Percentiles rank a stretch among this genome's conserved stretches.
phyloP scores from a whole-genome alignment of 2,797 vertebrate species.

The Pampus argenteus region DNA sequence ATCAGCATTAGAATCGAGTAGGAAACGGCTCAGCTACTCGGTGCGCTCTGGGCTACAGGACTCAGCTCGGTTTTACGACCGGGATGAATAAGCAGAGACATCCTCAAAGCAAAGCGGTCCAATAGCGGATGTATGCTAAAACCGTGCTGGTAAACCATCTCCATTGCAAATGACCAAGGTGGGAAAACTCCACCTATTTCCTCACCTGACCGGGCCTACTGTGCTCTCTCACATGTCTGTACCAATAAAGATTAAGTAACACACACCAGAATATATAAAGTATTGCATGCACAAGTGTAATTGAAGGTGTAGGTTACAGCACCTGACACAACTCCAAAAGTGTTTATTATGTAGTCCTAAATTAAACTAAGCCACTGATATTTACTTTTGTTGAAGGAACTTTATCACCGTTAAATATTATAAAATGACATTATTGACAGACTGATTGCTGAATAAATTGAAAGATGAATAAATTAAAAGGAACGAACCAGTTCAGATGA shows the following conservation, averaged over 20 bases:
- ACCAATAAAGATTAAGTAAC: constrained; percentile 11
- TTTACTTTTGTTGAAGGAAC: background rate
- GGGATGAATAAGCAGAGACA: constrained; percentile 70
- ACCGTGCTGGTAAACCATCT: constrained; percentile 67
- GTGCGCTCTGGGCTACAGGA: constrained; percentile 60
- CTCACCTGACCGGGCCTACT: constrained; percentile 68
- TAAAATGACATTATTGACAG: background rate
- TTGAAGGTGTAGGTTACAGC: background rate
- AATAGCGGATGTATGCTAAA: constrained; percentile 78
- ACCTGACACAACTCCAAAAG: background rate
- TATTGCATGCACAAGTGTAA: background rate
- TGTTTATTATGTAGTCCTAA: background rate
- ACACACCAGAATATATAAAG: constrained; percentile 1
- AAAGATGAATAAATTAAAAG: background rate
- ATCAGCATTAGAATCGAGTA: constrained; percentile 89
- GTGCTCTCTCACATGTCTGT: constrained; percentile 45
- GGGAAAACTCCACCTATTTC: constrained; percentile 78
- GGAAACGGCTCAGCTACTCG: constrained; percentile 84
- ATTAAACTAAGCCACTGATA: background rate
- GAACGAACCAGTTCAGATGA: background rate
- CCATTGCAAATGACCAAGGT: constrained; percentile 81
- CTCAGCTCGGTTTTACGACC: constrained; percentile 63
- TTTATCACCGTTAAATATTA: background rate
- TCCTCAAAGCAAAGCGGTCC: constrained; percentile 81
- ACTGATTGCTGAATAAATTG: background rate